Conservation (phyloP, 2,888 invertebrate genomes). For the Spicauda simplicius region DNA sequence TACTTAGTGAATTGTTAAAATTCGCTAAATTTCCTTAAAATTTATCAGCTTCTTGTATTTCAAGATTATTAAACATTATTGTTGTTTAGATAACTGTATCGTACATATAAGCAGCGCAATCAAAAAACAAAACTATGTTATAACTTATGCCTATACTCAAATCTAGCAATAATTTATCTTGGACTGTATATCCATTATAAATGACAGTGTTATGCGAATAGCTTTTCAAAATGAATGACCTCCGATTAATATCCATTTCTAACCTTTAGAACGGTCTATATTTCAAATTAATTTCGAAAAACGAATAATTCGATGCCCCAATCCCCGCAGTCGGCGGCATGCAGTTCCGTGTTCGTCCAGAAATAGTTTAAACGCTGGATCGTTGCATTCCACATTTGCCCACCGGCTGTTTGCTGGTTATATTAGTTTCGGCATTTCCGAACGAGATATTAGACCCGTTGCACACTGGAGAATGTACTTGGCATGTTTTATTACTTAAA, state of each 20-base stretch:
- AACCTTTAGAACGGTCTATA: constrained; percentile 27
- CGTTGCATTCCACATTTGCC: constrained; percentile 62
- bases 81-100: too few species aligned
- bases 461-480: not conserved
- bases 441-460: constrained; percentile 34
- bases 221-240: too few species aligned
- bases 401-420: constrained; percentile 56
- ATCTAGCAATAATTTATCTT: too few species aligned
- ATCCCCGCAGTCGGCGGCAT: constrained; percentile 45
- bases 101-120: too few species aligned
- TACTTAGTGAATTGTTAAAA: too few species aligned
- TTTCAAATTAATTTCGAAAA: constrained; percentile 45
- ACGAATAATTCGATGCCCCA: constrained; percentile 49
- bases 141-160: too few species aligned
- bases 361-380: constrained; percentile 65
- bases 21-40: too few species aligned
- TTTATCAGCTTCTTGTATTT: too few species aligned
- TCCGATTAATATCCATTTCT: not conserved
- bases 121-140: too few species aligned
- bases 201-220: too few species aligned
- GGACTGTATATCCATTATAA: too few species aligned
- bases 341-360: constrained; percentile 68
- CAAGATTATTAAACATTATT: too few species aligned
- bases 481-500: not conserved
- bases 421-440: constrained; percentile 55